phyloP scores from a whole-genome alignment of 2,797 vertebrate genomes.

The Spinus olivaceus region DNA sequence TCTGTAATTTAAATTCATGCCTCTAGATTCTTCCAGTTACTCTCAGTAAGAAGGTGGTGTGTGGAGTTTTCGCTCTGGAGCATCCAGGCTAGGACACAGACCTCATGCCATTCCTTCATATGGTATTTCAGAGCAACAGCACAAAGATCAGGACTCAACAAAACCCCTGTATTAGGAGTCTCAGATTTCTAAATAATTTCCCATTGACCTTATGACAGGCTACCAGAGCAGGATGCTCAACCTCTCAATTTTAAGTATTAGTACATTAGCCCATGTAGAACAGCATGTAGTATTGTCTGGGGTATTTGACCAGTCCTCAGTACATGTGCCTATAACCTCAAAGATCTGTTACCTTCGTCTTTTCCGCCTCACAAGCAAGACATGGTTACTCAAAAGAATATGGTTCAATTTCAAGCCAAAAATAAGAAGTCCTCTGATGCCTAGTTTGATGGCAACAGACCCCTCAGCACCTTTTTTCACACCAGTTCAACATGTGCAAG shows the following conservation, averaged over 20 bases:
- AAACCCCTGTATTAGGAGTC: neutral
- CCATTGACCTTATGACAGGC: neutral
- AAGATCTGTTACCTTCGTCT: neutral
- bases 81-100: neutral
- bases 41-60: neutral
- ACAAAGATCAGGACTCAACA: neutral
- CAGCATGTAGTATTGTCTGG: neutral
- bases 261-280: neutral
- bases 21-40: neutral
- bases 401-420: neutral
- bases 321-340: neutral
- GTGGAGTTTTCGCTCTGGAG: accelerated
- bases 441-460: neutral
- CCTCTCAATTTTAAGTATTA: neutral
- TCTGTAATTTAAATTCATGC: neutral
- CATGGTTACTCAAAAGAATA: neutral
- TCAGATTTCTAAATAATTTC: neutral
- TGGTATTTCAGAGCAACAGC: neutral
- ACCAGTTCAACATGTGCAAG: neutral
- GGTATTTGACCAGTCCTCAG: neutral
- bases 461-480: neutral
- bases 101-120: neutral
- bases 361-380: neutral
- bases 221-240: neutral
- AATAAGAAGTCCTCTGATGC: neutral